Evolutionary conservation across 2,888 invertebrate genomes (phyloP), one percentile per base, ranked within the genome.

Genomic region (Cephus sareptanus): DNA sequence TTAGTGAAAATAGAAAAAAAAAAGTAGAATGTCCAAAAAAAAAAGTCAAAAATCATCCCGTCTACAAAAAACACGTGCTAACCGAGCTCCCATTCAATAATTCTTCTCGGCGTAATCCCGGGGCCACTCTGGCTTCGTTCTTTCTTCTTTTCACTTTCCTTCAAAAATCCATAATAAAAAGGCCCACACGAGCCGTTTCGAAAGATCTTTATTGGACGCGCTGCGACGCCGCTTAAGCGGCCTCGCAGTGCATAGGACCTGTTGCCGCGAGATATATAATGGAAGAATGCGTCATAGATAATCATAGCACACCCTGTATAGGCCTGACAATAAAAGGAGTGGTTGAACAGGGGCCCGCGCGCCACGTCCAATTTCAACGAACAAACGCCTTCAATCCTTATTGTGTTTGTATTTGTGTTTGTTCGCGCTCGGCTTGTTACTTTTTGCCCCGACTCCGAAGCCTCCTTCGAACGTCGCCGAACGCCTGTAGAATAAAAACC

Each of bases 201-300:
- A 15, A 33, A 30, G 71, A 71, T 71, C 34, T 71, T 34, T 34
- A 75, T 73, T 75, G 79, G 79, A 79, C 75, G 75, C 76, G 83
- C 83, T 82, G 85, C 83, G 84, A 84, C 83, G 85, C 79, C 83
- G 85, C 85, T 87, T 86, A 85, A 86, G 85, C 84, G 84, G 80
- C 83, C 84, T 84, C 82, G 30, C 15, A 78, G 83, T 87, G 86
- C 87, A 86, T 87, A 87, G 88, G 87, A 90, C 89, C 90, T 89
- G 89, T 89, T 89, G 89, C 89, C 85, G 83, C 83, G 83, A 82
- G 83, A 80, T 86, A 79, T 86, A 89, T 89, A 89, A 89, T 89
- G 87, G 88, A 89, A 90, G 87, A 90, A 89, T 88, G 83, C 88
- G 86, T 90, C 88, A 87, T 88, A 87, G 88, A 88, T 88, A 85